phyloP scores from a whole-genome alignment of 2,113 vertebrate species.

The Phainopepla nitens region DNA sequence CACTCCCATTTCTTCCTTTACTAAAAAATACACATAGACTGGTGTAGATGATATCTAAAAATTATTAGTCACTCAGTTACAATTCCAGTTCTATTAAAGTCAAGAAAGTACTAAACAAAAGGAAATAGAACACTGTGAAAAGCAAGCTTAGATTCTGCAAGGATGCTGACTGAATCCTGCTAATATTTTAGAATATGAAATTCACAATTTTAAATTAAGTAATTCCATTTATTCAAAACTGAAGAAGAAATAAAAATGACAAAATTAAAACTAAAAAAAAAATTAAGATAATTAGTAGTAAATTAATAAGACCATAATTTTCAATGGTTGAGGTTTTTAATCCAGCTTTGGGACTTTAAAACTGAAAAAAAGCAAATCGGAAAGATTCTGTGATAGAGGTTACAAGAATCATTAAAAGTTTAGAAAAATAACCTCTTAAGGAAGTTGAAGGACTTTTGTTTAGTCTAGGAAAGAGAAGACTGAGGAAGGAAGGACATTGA shows the following conservation, averaged over 20 bases:
- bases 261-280: neutral
- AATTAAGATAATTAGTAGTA: neutral
- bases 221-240: neutral
- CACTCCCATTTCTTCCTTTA: neutral
- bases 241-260: neutral
- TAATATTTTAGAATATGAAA: neutral
- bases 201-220: neutral
- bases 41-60: neutral
- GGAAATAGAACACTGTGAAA: neutral
- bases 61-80: neutral
- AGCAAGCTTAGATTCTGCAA: neutral
- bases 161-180: neutral
- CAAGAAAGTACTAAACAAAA: neutral
- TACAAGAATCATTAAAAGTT: neutral
- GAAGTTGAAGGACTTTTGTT: slow-evolving; percentile 1
- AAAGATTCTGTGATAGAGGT: neutral
- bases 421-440: neutral
- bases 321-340: neutral
- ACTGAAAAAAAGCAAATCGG: neutral
- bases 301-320: neutral
- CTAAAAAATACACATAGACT: neutral
- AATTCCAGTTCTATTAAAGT: neutral
- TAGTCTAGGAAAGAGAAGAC: neutral
- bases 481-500: neutral
- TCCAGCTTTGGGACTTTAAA: neutral